Evolutionary conservation across 2,797 vertebrate genomes (phyloP).

Genomic region (Enteromius radiatus): DNA sequence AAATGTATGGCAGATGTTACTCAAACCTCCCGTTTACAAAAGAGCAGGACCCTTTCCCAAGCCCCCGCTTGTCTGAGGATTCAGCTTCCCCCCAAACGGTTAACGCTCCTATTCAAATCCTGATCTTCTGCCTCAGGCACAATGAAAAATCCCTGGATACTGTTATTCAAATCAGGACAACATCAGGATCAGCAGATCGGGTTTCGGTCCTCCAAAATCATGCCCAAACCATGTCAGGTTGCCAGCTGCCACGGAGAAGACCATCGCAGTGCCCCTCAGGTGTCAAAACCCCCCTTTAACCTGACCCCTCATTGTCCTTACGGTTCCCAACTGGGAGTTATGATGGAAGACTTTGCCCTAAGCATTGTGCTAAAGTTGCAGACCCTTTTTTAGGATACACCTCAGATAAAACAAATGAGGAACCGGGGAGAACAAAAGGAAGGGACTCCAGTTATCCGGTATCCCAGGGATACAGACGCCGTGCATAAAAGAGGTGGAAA

Average conservation of each 20-base stretch:
- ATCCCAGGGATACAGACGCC: background rate
- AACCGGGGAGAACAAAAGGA: conserved; percentile 8
- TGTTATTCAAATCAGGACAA: conserved; percentile 57
- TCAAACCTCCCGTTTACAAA: conserved; percentile 27
- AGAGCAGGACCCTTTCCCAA: conserved; percentile 32
- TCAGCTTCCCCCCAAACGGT: conserved; percentile 13
- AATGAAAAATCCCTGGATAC: conserved; percentile 53
- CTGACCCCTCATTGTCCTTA: conserved; percentile 52
- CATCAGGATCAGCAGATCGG: conserved; percentile 47
- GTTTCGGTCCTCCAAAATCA: conserved; percentile 45
- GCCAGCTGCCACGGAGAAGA: conserved; percentile 50
- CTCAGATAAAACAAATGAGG: conserved; percentile 34
- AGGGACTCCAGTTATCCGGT: conserved; percentile 26
- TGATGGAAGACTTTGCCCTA: conserved; percentile 50
- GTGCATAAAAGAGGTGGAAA: background rate
- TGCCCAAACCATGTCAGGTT: conserved; percentile 31
- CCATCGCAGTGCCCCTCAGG: conserved; percentile 46
- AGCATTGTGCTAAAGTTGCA: conserved; percentile 55
- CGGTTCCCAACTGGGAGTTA: conserved; percentile 44
- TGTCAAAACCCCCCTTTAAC: conserved; percentile 29
- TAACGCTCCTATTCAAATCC: conserved; percentile 54
- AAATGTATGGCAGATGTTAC: conserved; percentile 56
- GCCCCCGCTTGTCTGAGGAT: conserved; percentile 25
- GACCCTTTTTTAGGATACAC: conserved; percentile 44
- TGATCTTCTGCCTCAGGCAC: conserved; percentile 48